Evolutionary conservation across 2,797 vertebrate species (phyloP).

Genomic region (Hydrophis major): DNA sequence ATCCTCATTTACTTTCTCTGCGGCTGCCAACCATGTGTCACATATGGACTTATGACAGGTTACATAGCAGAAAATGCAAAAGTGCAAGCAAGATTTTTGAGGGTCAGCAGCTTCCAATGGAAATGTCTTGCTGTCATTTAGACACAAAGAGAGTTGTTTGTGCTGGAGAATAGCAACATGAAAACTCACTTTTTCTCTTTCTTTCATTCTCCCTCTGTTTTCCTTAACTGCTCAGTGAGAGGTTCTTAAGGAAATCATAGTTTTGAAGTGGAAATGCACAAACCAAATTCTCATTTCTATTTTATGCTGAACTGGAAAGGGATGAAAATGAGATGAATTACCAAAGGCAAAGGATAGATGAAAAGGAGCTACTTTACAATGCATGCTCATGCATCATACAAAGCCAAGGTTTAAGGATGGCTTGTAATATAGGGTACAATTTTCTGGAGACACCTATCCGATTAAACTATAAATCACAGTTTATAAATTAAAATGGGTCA

Average conservation of each 20-base stretch:
- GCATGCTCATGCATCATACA: not conserved
- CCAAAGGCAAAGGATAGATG: not conserved
- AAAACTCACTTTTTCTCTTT: not conserved
- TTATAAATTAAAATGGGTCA: not conserved
- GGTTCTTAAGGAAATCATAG: not conserved
- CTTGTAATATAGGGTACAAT: not conserved
- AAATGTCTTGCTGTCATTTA: slow-evolving; percentile 20
- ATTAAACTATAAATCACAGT: not conserved
- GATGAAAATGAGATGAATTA: not conserved
- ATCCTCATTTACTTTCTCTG: not conserved
- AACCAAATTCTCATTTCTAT: not conserved
- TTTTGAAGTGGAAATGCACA: not conserved
- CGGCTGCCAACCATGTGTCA: not conserved
- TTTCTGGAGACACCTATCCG: not conserved
- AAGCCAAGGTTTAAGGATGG: not conserved
- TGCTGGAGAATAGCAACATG: not conserved
- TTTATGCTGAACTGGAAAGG: not conserved
- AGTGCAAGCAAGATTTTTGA: not conserved
- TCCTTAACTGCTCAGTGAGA: not conserved
- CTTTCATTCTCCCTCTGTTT: not conserved
- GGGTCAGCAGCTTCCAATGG: slow-evolving; percentile 11
- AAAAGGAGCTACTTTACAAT: not conserved
- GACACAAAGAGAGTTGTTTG: not conserved
- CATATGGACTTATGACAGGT: not conserved
- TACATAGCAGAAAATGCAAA: not conserved